Conservation (phyloP, 2,888 invertebrate species). For the Melikaiella ostensackeni region DNA sequence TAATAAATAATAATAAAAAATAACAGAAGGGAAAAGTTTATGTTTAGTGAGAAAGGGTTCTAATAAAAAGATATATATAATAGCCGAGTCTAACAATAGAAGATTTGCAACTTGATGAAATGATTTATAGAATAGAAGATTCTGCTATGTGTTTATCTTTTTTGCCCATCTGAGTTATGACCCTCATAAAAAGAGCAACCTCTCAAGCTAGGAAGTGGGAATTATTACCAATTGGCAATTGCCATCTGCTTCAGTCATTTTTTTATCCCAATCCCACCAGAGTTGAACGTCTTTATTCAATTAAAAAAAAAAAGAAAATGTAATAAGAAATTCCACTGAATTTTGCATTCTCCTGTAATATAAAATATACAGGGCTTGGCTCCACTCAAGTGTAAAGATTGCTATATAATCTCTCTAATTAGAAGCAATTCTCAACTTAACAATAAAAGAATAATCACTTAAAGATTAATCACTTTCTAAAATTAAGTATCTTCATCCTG, state of each 20-base stretch:
- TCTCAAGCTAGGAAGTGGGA: background rate
- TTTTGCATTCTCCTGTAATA: background rate
- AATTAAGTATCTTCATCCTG: background rate
- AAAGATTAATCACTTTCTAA: background rate
- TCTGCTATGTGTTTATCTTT: background rate
- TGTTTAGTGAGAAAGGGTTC: too few species aligned
- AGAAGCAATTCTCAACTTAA: background rate
- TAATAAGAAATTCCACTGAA: background rate
- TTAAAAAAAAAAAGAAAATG: constrained; percentile 7
- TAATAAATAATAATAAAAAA: too few species aligned
- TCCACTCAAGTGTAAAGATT: background rate
- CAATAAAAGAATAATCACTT: background rate
- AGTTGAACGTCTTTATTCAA: background rate
- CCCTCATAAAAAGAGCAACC: background rate
- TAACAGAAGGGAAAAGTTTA: too few species aligned
- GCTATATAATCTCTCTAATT: background rate
- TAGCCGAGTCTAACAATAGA: background rate
- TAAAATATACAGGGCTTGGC: background rate
- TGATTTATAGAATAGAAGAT: constrained; percentile 4
- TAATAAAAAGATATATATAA: background rate
- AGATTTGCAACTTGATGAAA: background rate
- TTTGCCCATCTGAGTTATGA: background rate
- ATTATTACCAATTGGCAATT: constrained; percentile 16
- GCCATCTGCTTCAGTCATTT: background rate
- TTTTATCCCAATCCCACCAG: background rate